Base-by-base conservation (phyloP, 2,888 invertebrate genomes). In the Drosophila macrothrix region DNA sequence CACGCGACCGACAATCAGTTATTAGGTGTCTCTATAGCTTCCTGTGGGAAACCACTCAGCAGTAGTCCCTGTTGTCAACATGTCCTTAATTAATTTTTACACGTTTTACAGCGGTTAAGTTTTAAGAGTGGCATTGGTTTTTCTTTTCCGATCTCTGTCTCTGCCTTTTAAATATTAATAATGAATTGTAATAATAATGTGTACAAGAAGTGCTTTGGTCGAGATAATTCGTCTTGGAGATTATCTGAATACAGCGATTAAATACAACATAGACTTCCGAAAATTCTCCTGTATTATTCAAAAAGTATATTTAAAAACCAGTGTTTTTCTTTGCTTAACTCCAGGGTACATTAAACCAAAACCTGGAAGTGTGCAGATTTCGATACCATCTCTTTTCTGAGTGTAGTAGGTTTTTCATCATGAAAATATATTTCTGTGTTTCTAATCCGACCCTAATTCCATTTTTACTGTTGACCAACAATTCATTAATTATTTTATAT, bases 1-100 rank as follows among this genome's bases (percentile, higher is more conserved):
- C 90, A 85, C 90, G 87, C 88, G 87, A 53, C 76, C 35, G 49
- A 49, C 61, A 58, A 64, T 67, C 70, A 71, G 73, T 82, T 83
- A 85, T 89, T 80, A 73, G 83, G 76, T 50, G 65, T 80, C 72
- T 79, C 76, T 43, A 54, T 67, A 59, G 28, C 69, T 14, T 43
- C 50, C 35, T 25, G 33, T 7, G 31, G 49, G 5, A 35, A 22
- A 35, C 31, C 29, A 29, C 29, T 16, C 67, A 54, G 22, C 35
- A 37, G 25, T 25, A 28, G 46, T 63, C 59, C 31, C 60, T 16
- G 46, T 68, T 74, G 81, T 64, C 74, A 89, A 82, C 78, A 74
- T 67, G 71, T 54, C 74, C 66, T 59, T 67, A 59, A 50, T 66
- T 29, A 14, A 55, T 56, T 66, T 67, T 52, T 50, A 67, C 59